Evolutionary conservation across 2,113 vertebrate genomes (phyloP).

Genomic region (Pseudopipra pipra): DNA sequence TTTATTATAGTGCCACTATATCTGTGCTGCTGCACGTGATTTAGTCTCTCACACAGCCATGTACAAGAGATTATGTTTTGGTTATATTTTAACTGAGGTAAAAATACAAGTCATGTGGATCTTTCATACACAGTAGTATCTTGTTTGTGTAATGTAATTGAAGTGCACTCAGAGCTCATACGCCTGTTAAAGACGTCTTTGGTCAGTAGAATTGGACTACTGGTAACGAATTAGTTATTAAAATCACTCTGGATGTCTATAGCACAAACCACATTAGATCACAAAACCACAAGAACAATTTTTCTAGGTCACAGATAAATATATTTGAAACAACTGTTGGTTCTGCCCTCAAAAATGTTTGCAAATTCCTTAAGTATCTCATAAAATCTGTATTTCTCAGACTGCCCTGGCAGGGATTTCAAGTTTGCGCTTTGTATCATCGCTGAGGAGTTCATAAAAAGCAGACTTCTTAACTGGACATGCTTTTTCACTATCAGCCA

Average conservation of each 20-base stretch:
- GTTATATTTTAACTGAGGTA: constrained; percentile 38
- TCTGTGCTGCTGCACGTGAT: not conserved
- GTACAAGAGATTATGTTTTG: not conserved
- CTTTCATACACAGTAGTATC: not conserved
- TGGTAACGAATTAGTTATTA: not conserved
- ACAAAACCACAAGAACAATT: constrained; percentile 5
- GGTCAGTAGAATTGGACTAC: not conserved
- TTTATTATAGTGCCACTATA: not conserved
- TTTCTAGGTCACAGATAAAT: constrained; percentile 13
- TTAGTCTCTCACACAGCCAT: not conserved
- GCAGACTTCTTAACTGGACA: not conserved
- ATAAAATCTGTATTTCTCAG: constrained; percentile 10
- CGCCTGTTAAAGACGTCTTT: not conserved
- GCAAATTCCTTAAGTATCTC: not conserved
- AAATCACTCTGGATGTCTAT: not conserved
- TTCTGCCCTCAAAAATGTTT: not conserved
- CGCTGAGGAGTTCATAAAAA: not conserved
- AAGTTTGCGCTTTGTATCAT: not conserved
- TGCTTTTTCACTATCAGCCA: not conserved
- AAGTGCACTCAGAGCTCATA: not conserved
- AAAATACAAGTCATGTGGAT: not conserved
- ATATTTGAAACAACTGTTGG: not conserved
- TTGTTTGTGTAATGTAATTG: not conserved
- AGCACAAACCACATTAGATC: not conserved
- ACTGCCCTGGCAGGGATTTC: not conserved